These are phyloP conservation scores for Erythrocercus mccallii DNA, from an alignment of 2,113 vertebrate genomes.

Conservation along the genomic window DNA sequence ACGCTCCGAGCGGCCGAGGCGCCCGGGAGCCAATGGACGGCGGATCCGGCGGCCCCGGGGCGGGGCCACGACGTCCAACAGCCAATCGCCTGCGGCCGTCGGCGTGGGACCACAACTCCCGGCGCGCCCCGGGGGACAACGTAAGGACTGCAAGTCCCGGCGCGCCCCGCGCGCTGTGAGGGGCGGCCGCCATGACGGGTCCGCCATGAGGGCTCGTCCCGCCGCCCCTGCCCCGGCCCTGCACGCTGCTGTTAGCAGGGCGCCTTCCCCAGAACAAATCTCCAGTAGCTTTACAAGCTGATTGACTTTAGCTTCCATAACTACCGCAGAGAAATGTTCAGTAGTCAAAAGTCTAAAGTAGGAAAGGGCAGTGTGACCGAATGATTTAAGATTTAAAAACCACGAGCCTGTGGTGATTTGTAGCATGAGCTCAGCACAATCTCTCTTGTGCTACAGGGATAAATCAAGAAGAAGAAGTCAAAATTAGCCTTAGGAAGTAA, in stretches of 20 bases:
- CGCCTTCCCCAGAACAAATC: accelerated
- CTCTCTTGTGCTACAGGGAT: not conserved
- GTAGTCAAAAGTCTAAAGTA: accelerated
- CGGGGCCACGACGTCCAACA: accelerated
- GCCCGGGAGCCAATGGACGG: not conserved
- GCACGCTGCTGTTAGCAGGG: accelerated
- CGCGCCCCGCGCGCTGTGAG: accelerated
- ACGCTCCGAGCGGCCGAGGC: not conserved
- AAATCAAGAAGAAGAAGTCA: not conserved
- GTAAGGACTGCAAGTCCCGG: not conserved
- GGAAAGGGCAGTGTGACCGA: accelerated
- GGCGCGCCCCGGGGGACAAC: accelerated
- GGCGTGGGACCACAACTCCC: not conserved
- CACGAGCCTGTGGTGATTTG: accelerated
- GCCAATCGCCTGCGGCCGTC: not conserved
- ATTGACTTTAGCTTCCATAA: accelerated
- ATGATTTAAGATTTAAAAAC: not conserved
- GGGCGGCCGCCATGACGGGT: not conserved
- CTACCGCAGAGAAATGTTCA: no score
- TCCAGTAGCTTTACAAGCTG: accelerated
- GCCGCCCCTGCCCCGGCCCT: accelerated
- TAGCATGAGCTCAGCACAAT: accelerated
- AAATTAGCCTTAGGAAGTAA: not conserved
- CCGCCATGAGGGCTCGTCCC: not conserved
- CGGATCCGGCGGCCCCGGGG: not conserved